Base-by-base conservation (phyloP, 2,113 vertebrate genomes). In the Lampris megalopsis region DNA sequence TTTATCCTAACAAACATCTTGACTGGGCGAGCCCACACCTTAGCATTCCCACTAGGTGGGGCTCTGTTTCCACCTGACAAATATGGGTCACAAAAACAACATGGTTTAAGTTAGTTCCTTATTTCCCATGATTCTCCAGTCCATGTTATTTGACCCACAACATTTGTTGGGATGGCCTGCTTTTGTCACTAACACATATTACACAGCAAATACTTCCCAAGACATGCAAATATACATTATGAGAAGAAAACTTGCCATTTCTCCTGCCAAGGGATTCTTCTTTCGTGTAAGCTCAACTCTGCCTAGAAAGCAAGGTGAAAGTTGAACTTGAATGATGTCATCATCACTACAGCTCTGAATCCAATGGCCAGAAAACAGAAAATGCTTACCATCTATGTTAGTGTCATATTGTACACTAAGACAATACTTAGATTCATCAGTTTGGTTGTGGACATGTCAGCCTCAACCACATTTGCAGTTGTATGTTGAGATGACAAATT, bases 211-310 rank as follows among this genome's bases (percentile, higher is more conserved):
- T 45, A 7, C 43, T 45, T 45, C 7, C 43, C 43, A 45, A 45
- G 43, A 7, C 43, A 24, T 45, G 59, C 41, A 38, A 43, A 40
- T 11, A 24, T 24, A 24, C 24, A 24, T 24, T 24, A 24, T 24
- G 24, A 24, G 24, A 24, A 24, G 24, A 24, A 24, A 24, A 24
- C 24, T 24, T 24, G 41, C 47, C 3, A 11, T 63, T 61, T 65
- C 69, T 45, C 65, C 40, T 57, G 66, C 35, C 77, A 42, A 68
- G 67, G 59, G 65, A 58, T 54, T 66, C 56, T 64, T 84, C 67
- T 64, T 83, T 52, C 3, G 72, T 60, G 78, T 84, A 78, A 80
- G 86, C 75, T 35, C 48, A 68, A 88, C 78, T 77, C 64, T 36
- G 35, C 68, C 54, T 49, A 11, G 45, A 47, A 24, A 62, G 79